These are phyloP conservation scores for Lagodon rhomboides DNA, from an alignment of 2,797 vertebrate species.

Conservation along the genomic window DNA sequence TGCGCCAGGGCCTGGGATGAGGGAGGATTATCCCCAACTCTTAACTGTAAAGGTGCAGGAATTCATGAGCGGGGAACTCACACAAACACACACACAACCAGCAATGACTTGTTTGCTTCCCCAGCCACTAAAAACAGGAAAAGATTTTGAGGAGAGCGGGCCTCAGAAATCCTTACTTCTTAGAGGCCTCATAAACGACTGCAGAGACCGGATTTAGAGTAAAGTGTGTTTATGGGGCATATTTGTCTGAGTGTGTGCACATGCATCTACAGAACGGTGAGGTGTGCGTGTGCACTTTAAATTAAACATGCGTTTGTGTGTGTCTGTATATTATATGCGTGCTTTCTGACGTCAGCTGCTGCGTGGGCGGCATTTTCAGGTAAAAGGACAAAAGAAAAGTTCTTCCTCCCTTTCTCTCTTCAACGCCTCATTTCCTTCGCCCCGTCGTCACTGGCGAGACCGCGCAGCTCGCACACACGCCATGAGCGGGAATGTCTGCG, in stretches of 20 bases:
- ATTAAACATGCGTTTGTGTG: neutral
- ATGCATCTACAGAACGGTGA: neutral
- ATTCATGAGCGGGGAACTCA: conserved; percentile 51
- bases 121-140: conserved; percentile 47
- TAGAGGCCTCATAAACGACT: conserved; percentile 31
- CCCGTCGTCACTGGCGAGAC: conserved; percentile 32
- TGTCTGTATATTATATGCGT: neutral
- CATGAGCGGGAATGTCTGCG: conserved; percentile 28
- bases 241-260: neutral
- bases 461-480: conserved; percentile 45
- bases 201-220: conserved; percentile 9
- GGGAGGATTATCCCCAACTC: conserved; percentile 56
- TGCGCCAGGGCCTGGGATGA: conserved; percentile 61
- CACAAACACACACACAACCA: conserved; percentile 35
- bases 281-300: neutral
- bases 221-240: conserved; percentile 1
- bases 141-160: conserved; percentile 34
- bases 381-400: conserved; percentile 35
- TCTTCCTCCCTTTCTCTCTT: conserved; percentile 36
- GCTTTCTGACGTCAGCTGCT: conserved; percentile 1
- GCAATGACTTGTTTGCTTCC: conserved; percentile 59
- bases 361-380: conserved; percentile 35
- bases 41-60: conserved; percentile 63
- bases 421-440: conserved; percentile 46
- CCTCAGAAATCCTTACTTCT: conserved; percentile 27